Base-by-base conservation (phyloP, 2,888 invertebrate genomes). In the Microplitis deprimator region DNA sequence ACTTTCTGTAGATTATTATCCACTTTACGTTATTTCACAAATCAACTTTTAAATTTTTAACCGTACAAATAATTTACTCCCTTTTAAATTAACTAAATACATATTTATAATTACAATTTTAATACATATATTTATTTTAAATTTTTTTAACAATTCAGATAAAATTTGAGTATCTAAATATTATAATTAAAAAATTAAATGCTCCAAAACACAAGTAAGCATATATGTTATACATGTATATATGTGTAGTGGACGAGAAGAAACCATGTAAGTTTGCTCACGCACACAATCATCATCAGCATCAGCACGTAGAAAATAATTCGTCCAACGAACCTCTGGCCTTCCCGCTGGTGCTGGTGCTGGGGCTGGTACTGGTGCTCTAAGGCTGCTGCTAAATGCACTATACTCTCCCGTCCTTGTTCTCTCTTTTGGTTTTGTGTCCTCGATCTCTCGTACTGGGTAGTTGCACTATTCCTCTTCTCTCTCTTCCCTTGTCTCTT, bases 251-350 rank as follows among this genome's bases (percentile, higher is more conserved):
- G 10, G 6, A 39, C 60, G 29, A 6, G 4, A 4, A 29, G 29
- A 29, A 29, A 29, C 29, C 29, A 3, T 29, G 29, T 8, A 61
- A 59, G 59, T 60, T 29, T 41, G 40, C n/a, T 16, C 40, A 41
- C 29, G 16, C 64, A 71, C 67, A 59, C 40, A 71, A 16, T 64
- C 50, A 10, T 5, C 38, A 17, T 17, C 17, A 40, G 38, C 59
- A 29, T 61, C 39, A 17, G 40, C 72, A 75, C 68, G 65, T 64
- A 68, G 62, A 68, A 73, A 79, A 79, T 79, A 77, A 79, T 80
- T 78, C 80, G 80, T 78, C 73, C 78, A 78, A 79, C 79, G 80
- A 78, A 80, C 76, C 78, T 78, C 72, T 75, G 73, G 70, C 61
- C 73, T 73, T 69, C 71, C 69, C 67, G 29, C 65, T 62, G 40